Percentiles rank a stretch among this genome's conserved stretches.
Evolutionary conservation across 2,888 invertebrate species (phyloP).

Genomic region (Apeira syringaria): DNA sequence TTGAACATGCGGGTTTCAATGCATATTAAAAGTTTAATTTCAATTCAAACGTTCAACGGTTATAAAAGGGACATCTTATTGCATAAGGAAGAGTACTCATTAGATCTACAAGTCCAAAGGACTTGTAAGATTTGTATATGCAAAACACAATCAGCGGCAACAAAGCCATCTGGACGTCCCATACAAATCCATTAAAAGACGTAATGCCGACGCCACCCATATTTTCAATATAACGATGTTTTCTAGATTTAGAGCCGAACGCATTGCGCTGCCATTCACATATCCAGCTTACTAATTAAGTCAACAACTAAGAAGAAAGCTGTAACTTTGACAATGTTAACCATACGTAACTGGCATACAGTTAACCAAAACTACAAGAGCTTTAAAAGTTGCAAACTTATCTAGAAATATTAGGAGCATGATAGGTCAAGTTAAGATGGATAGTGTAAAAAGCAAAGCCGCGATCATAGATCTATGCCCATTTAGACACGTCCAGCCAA

Average conservation of each 20-base stretch:
- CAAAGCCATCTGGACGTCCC: slow-evolving; percentile 44
- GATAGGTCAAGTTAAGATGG: slow-evolving; percentile 47
- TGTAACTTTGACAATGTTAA: slow-evolving; percentile 81
- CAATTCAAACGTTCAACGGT: no score
- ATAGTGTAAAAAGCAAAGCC: slow-evolving; percentile 62
- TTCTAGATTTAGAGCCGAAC: slow-evolving; percentile 63
- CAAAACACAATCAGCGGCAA: slow-evolving; percentile 39
- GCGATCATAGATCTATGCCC: slow-evolving; percentile 78
- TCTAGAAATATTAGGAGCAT: slow-evolving; percentile 1
- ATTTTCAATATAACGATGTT: slow-evolving; percentile 79
- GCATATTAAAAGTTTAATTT: no score
- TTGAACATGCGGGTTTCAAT: no score
- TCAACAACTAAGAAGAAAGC: slow-evolving; percentile 77
- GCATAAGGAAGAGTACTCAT: slow-evolving; percentile 12
- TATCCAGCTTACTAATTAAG: slow-evolving; percentile 83
- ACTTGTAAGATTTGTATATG: slow-evolving; percentile 18
- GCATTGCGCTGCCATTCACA: slow-evolving; percentile 82
- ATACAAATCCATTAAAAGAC: slow-evolving; percentile 47
- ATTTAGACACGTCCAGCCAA: slow-evolving; percentile 74
- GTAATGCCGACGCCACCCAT: slow-evolving; percentile 62
- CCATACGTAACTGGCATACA: slow-evolving; percentile 73
- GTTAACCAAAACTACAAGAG: slow-evolving; percentile 47
- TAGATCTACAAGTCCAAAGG: slow-evolving; percentile 18
- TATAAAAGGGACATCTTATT: no score
- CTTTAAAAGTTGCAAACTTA: slow-evolving; percentile 28